These are phyloP conservation scores for Bicyclus anynana DNA, from an alignment of 1,140 invertebrate genomes.

Conservation along the genomic window DNA sequence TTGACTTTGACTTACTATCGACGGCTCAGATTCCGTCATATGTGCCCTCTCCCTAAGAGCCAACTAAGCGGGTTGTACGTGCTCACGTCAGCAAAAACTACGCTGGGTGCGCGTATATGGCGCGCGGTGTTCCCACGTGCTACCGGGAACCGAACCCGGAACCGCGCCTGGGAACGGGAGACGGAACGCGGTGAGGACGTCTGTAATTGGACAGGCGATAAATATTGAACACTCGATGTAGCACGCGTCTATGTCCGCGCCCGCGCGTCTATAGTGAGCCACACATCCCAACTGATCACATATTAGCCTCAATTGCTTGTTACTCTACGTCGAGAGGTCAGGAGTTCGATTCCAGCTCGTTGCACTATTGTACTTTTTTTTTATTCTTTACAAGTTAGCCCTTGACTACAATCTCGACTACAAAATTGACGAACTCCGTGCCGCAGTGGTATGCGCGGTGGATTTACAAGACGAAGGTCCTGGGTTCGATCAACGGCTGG, in stretches of 20 bases:
- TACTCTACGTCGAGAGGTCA: too few relatives aligned
- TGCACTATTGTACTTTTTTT: too few relatives aligned
- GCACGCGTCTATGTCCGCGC: conserved; percentile 23
- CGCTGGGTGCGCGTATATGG: conserved; percentile 26
- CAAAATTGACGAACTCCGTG: too few relatives aligned
- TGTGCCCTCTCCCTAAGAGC: background rate
- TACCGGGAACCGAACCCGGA: conserved; percentile 65
- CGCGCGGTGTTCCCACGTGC: conserved; percentile 37
- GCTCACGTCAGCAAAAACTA: conserved; percentile 36
- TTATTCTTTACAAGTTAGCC: too few relatives aligned
- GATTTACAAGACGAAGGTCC: too few relatives aligned
- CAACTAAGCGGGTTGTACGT: conserved; percentile 23
- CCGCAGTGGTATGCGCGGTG: too few relatives aligned
- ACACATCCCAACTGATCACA: too few relatives aligned
- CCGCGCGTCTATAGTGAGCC: background rate
- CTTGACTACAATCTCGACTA: too few relatives aligned
- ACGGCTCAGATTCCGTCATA: background rate
- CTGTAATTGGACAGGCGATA: conserved; percentile 46
- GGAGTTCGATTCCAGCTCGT: too few relatives aligned
- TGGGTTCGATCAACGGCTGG: too few relatives aligned
- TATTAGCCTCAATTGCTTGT: too few relatives aligned
- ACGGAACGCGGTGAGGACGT: conserved; percentile 35
- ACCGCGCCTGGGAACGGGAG: conserved; percentile 52
- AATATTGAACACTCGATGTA: conserved; percentile 31
- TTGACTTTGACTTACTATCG: too few relatives aligned